phyloP scores from a whole-genome alignment of 2,113 vertebrate genomes.

The Cryptomyrus ogoouensis region DNA sequence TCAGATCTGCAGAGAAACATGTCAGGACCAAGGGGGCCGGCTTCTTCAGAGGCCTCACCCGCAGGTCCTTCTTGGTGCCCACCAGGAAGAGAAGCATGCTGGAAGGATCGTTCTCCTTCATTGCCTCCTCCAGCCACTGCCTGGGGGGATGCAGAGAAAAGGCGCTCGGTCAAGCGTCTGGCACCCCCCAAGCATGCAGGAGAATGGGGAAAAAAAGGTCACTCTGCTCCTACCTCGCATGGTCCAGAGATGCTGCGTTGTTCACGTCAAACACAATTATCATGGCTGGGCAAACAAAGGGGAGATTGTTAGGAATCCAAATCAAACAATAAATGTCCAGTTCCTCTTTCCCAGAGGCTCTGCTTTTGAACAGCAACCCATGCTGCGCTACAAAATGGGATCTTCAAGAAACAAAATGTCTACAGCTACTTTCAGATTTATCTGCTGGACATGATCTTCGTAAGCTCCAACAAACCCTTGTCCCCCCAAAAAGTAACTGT shows the following conservation, averaged over 20 bases:
- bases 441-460: neutral
- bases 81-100: constrained; percentile 84
- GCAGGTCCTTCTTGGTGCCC: constrained; percentile 93
- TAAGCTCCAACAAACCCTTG: neutral
- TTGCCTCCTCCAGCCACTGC: constrained; percentile 87
- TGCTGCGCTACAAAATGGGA: neutral
- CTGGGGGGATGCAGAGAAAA: constrained; percentile 46
- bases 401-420: neutral
- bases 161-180: neutral
- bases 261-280: constrained; percentile 86
- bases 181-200: neutral
- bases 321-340: neutral
- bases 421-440: neutral
- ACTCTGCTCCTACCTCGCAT: constrained; percentile 66
- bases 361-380: neutral
- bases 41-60: constrained; percentile 61
- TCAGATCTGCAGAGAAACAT: neutral
- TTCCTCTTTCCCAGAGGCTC: neutral
- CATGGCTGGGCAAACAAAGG: constrained; percentile 64
- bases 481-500: neutral
- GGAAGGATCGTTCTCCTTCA: constrained; percentile 90
- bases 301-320: neutral
- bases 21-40: neutral
- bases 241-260: constrained; percentile 75
- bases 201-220: neutral